Percentiles rank a stretch among this genome's conserved stretches.
Evolutionary conservation across 2,113 vertebrate species (phyloP).

Genomic region (Centropus bengalensis): DNA sequence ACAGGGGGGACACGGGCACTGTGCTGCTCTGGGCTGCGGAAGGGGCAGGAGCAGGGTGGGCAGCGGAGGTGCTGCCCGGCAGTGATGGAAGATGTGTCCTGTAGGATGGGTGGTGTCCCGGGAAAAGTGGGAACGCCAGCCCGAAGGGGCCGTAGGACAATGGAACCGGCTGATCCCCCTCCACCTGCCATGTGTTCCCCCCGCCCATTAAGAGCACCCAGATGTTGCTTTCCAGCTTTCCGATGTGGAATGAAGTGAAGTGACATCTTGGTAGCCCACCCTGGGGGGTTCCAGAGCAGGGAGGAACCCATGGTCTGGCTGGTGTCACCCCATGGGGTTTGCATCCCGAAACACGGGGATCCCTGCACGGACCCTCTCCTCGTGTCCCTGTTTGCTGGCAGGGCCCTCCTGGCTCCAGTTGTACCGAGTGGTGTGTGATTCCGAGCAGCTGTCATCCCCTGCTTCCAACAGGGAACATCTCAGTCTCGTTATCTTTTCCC

Average conservation of each 20-base stretch:
- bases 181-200: not conserved
- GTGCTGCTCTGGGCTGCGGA: not conserved
- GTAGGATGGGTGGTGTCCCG: not conserved
- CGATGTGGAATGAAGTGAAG: not conserved
- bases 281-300: fast-evolving
- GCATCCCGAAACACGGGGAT: too few species aligned
- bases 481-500: fast-evolving
- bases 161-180: not conserved
- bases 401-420: not conserved
- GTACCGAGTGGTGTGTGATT: fast-evolving
- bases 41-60: not conserved
- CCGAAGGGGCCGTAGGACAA: not conserved
- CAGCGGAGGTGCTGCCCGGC: not conserved
- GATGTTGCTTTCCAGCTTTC: not conserved
- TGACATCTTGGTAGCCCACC: not conserved
- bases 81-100: not conserved
- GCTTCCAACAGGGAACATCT: fast-evolving
- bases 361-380: too few species aligned
- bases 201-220: fast-evolving
- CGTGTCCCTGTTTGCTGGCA: not conserved
- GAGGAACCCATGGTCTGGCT: not conserved
- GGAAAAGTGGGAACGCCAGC: not conserved
- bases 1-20: too few species aligned
- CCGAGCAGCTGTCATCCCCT: fast-evolving
- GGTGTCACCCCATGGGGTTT: not conserved